These are phyloP conservation scores for Mastomys coucha DNA, from an alignment of 2,113 vertebrate genomes.

Conservation along the genomic window DNA sequence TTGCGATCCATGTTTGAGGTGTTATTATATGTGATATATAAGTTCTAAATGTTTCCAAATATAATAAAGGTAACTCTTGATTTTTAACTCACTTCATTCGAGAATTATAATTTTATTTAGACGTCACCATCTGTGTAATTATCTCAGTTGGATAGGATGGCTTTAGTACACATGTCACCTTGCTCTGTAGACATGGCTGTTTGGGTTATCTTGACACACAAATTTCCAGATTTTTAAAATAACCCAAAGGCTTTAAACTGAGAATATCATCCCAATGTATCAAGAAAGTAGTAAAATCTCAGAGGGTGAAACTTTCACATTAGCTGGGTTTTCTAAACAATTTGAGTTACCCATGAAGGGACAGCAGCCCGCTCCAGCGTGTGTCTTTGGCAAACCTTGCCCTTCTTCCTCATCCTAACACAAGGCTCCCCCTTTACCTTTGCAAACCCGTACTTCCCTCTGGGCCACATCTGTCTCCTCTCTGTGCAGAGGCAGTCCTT, in stretches of 20 bases:
- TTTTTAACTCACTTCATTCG: slow-evolving; percentile 35
- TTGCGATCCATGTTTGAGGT: slow-evolving; percentile 6
- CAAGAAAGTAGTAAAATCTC: slow-evolving; percentile 1
- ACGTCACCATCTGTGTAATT: slow-evolving; percentile 30
- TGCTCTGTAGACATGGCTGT: neutral
- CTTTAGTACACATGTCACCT: neutral
- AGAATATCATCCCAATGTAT: slow-evolving; percentile 4
- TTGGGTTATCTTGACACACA: neutral
- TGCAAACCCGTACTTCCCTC: neutral
- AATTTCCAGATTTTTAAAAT: slow-evolving; percentile 37
- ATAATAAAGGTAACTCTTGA: neutral
- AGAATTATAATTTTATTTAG: neutral
- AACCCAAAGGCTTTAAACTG: neutral
- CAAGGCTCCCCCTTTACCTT: neutral
- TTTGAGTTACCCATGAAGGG: neutral
- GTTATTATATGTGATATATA: neutral
- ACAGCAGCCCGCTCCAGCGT: neutral
- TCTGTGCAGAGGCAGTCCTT: neutral
- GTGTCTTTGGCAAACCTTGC: neutral
- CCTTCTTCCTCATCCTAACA: neutral
- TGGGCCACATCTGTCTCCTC: neutral
- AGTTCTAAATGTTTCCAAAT: slow-evolving; percentile 30
- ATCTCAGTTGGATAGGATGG: neutral
- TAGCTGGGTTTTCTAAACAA: slow-evolving; percentile 35
- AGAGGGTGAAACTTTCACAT: neutral